Base-by-base conservation (phyloP, 2,888 invertebrate species). In the Lasioglossum figueresi region DNA sequence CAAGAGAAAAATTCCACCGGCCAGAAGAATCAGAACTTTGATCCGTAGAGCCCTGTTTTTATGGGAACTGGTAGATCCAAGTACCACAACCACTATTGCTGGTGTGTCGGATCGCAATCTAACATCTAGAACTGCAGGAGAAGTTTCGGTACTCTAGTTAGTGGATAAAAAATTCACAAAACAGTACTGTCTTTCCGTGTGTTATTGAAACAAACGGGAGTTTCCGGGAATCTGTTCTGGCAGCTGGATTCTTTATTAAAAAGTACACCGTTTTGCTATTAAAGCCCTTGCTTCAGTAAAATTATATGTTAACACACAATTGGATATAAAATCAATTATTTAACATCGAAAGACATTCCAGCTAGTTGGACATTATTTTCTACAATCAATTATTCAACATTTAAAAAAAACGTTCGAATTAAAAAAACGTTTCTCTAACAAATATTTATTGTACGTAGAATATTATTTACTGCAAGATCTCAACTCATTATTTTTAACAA, bases 1-100 rank as follows among this genome's bases (percentile, higher is more conserved):
- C 37, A 56, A 75, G 75, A 73, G 73, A 48, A 48, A n/a, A 8
- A 73, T 63, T 63, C 63, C 63, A 63, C 31, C 63, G 63, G 27
- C 63, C 16, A 31, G 31, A 16, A 63, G 63, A 63, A 63, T 63
- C 63, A 16, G 63, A 63, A 63, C 16, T 63, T 63, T 63, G 63
- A 63, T 63, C 63, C 27, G 31, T 16, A 5, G 63, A 27, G 63
- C 16, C 31, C 2, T 5, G 31, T 63, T 63, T 63, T 31, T 63
- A 63, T 63, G 63, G 63, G 63, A 63, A 63, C 31, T 14, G 31
- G 63, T 63, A 31, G 63, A 63, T 31, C 63, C 31, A 31, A 63
- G 63, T 31, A 6, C 16, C 31, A 6, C 31, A 2, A 16, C 63
- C 6, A 31, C 6, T 31, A 16, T 16, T 31, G 31, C 31, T 0